Conservation (phyloP, 1,140 invertebrate genomes). For the Bombus superbus region DNA sequence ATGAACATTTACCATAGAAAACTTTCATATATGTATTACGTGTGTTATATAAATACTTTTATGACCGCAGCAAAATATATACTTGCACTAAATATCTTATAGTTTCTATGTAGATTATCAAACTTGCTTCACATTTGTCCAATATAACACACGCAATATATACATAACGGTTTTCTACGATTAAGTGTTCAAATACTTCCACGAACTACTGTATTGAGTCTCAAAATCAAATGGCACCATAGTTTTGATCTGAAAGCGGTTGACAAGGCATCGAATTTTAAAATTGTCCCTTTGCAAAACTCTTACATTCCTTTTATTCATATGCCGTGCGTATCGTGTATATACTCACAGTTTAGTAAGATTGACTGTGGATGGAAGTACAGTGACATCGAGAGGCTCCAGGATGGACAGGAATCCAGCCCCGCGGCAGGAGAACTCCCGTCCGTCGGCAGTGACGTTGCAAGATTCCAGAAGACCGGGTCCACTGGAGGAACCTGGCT, state of each 20-base stretch:
- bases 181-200: too few relatives aligned
- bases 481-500: conserved; percentile 24
- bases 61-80: too few relatives aligned
- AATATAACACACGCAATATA: too few relatives aligned
- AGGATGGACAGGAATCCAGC: conserved; percentile 68
- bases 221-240: background rate
- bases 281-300: background rate
- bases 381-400: conserved; percentile 51
- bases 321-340: background rate
- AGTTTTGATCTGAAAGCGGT: background rate
- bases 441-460: conserved; percentile 70
- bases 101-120: too few relatives aligned
- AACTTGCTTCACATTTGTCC: too few relatives aligned
- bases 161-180: too few relatives aligned
- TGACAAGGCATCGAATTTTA: background rate
- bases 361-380: conserved; percentile 61
- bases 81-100: too few relatives aligned
- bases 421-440: conserved; percentile 71
- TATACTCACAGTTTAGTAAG: conserved; percentile 74
- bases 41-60: too few relatives aligned
- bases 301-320: background rate
- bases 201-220: too few relatives aligned
- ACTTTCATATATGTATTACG: too few relatives aligned
- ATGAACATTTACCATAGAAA: too few relatives aligned
- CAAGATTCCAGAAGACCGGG: conserved; percentile 53